Base-by-base conservation (phyloP, 2,888 invertebrate genomes). In the Xylota segnis region DNA sequence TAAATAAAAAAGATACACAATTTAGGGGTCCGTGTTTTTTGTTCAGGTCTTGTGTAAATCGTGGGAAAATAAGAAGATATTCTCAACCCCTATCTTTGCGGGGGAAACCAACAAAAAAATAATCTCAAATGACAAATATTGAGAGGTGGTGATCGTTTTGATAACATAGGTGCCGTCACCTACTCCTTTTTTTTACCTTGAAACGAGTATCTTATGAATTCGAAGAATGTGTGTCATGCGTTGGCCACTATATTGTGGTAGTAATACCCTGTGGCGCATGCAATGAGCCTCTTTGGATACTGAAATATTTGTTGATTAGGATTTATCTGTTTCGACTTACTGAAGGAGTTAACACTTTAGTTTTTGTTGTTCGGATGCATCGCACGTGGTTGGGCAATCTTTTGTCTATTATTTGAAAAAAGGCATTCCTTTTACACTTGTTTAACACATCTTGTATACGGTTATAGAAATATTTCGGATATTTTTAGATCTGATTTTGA, bases 281-380 rank as follows among this genome's bases (percentile, higher is more conserved):
- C 61, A 29, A 34, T 23, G 2, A 16, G 1, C 23, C 4, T 37
- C 47, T 12, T 56, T 52, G 43, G 63, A 54, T 40, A 76, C 58
- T 23, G 45, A 54, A 54, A 70, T 82, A 72, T 77, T 66, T 83
- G 77, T 77, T 81, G 79, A 81, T 81, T 81, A 71, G 75, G 84
- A 84, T 76, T 81, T 76, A 76, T 79, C 59, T 84, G 52, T 66
- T 77, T 56, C 52, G 75, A 71, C 59, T 66, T 81, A 84, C 84
- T 81, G 84, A 84, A 84, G 84, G 84, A 84, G 84, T 84, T 84
- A 81, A 76, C 81, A 74, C 78, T 70, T 40, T 29, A 16, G 37
- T 29, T 27, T 23, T 59, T 40, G 52, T 54, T 52, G 32, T 12
- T 54, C n/a, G 66, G 50, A 9, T 45, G 61, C 54, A 47, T 43